These are phyloP conservation scores for Ailuropoda melanoleuca DNA, from an alignment of 2,113 vertebrate species.

Conservation along the genomic window DNA sequence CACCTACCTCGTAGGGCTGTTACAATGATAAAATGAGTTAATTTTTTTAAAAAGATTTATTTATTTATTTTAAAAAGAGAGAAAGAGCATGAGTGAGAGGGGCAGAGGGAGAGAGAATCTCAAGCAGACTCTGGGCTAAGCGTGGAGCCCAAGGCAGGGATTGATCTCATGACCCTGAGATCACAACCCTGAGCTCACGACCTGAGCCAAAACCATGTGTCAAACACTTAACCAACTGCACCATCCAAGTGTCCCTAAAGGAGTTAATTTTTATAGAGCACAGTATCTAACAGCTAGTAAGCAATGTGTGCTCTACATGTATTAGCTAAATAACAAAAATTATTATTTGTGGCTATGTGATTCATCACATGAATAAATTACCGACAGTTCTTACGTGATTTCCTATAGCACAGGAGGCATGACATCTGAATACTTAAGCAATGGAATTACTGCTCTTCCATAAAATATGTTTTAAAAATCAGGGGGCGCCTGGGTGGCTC, in stretches of 20 bases:
- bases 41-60: neutral
- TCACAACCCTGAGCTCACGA: neutral
- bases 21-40: neutral
- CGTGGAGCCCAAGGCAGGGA: neutral
- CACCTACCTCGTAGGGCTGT: neutral
- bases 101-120: neutral
- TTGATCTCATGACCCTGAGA: neutral
- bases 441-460: neutral
- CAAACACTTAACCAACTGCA: neutral
- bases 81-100: neutral
- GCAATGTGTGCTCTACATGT: neutral
- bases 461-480: constrained; percentile 1
- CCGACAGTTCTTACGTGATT: neutral
- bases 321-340: neutral
- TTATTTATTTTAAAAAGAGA: neutral
- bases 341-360: neutral
- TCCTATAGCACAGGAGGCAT: neutral
- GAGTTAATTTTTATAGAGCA: neutral
- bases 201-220: neutral
- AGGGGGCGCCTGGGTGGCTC: neutral
- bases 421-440: neutral
- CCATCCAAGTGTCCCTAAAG: neutral
- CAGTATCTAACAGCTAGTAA: neutral
- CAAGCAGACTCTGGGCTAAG: neutral
- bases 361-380: neutral